These are phyloP conservation scores for Arctocebus calabarensis DNA, from an alignment of 2,797 vertebrate species.

Conservation along the genomic window DNA sequence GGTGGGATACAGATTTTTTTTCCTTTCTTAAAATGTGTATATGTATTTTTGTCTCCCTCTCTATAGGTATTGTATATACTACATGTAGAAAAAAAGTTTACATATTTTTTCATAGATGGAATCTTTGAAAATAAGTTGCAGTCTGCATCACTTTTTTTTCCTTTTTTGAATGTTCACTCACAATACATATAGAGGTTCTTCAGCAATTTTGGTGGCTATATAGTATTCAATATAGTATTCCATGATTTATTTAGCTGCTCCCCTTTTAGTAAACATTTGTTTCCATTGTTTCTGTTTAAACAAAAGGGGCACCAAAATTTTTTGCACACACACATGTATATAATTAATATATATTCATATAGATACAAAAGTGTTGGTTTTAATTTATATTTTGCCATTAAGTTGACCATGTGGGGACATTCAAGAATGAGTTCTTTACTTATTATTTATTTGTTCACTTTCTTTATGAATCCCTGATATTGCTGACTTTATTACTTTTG, in stretches of 20 bases:
- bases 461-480: not conserved
- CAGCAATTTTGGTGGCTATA: not conserved
- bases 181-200: not conserved
- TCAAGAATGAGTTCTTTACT: not conserved
- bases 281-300: not conserved
- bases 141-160: not conserved
- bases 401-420: not conserved
- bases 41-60: no score
- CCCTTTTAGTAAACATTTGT: not conserved
- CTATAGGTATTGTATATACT: not conserved
- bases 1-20: no score
- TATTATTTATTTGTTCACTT: not conserved
- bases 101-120: not conserved
- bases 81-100: not conserved
- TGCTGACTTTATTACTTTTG: not conserved
- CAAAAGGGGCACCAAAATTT: not conserved
- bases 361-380: constrained; percentile 10
- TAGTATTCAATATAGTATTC: not conserved
- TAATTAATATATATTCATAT: not conserved
- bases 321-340: not conserved
- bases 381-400: constrained; percentile 33
- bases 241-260: not conserved
- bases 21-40: no score
- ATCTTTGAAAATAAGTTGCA: not conserved
- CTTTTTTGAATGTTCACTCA: not conserved